Percentiles rank a stretch among this genome's conserved stretches.
These are phyloP conservation scores for Pyrgilauda ruficollis DNA, from an alignment of 2,113 vertebrate genomes.

Conservation along the genomic window DNA sequence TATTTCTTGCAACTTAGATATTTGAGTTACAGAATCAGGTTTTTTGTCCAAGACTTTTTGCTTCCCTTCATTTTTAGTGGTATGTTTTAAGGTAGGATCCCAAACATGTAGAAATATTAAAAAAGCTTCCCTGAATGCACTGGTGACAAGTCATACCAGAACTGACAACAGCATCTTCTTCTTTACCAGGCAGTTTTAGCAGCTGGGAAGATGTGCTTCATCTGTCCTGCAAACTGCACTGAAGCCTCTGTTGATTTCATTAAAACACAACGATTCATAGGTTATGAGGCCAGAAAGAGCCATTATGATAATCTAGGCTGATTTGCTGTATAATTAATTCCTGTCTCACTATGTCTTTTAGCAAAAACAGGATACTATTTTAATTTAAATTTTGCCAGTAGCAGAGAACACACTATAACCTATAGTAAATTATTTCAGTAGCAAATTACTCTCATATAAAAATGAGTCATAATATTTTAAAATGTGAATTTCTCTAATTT, in stretches of 20 bases:
- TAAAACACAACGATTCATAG: slow-evolving; percentile 18
- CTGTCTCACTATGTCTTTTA: slow-evolving; percentile 3
- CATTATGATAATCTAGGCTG: slow-evolving; percentile 37
- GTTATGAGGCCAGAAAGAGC: slow-evolving; percentile 36
- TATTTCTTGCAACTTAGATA: neutral
- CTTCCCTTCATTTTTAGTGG: neutral
- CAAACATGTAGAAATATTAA: neutral
- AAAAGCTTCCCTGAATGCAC: neutral
- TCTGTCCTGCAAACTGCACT: neutral
- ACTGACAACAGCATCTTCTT: neutral
- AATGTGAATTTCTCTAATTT: slow-evolving; percentile 18
- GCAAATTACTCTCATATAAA: slow-evolving; percentile 19
- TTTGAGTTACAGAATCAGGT: neutral
- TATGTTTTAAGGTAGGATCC: neutral
- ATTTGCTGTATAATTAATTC: slow-evolving; percentile 53
- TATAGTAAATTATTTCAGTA: slow-evolving; percentile 31
- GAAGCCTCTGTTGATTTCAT: slow-evolving; percentile 23
- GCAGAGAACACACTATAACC: slow-evolving; percentile 2
- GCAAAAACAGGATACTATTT: slow-evolving; percentile 28
- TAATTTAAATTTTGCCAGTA: slow-evolving; percentile 38
- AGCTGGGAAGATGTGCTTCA: neutral
- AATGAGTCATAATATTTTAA: slow-evolving; percentile 30
- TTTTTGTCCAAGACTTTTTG: neutral
- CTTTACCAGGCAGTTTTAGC: neutral
- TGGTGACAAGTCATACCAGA: neutral